Conservation (phyloP, 2,797 vertebrate species). For the Paramormyrops hopkinsi region DNA sequence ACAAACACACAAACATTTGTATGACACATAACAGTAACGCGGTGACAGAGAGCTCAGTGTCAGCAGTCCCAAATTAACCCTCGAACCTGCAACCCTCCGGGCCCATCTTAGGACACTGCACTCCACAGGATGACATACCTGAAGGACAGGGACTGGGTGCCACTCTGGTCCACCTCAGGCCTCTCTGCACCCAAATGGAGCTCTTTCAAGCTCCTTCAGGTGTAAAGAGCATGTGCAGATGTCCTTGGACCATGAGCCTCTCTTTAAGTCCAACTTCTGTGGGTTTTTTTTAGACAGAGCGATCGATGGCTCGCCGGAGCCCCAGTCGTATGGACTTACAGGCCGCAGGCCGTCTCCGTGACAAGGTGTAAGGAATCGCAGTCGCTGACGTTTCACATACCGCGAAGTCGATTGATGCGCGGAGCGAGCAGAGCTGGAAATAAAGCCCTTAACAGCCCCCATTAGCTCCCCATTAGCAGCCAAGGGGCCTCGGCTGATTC, state of each 20-base stretch:
- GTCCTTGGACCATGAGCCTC: neutral
- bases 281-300: slow-evolving; percentile 48
- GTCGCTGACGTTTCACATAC: slow-evolving; percentile 23
- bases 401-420: slow-evolving; percentile 33
- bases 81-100: neutral
- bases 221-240: neutral
- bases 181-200: neutral
- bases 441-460: slow-evolving; percentile 39
- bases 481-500: slow-evolving; percentile 31
- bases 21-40: neutral
- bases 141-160: neutral
- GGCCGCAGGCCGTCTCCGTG: slow-evolving; percentile 25
- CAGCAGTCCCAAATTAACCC: neutral
- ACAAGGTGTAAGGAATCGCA: slow-evolving; percentile 39
- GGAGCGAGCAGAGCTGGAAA: slow-evolving; percentile 34
- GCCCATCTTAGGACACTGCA: neutral
- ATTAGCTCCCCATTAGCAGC: slow-evolving; percentile 43
- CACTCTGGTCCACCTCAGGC: too few species aligned
- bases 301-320: slow-evolving; percentile 67
- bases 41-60: neutral
- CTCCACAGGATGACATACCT: neutral
- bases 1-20: neutral
- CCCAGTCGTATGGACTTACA: slow-evolving; percentile 69
- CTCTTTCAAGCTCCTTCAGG: neutral
- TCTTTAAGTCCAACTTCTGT: slow-evolving; percentile 44